Evolutionary conservation across 2,888 invertebrate species (phyloP).

Genomic region (Caenorhabditis angaria): DNA sequence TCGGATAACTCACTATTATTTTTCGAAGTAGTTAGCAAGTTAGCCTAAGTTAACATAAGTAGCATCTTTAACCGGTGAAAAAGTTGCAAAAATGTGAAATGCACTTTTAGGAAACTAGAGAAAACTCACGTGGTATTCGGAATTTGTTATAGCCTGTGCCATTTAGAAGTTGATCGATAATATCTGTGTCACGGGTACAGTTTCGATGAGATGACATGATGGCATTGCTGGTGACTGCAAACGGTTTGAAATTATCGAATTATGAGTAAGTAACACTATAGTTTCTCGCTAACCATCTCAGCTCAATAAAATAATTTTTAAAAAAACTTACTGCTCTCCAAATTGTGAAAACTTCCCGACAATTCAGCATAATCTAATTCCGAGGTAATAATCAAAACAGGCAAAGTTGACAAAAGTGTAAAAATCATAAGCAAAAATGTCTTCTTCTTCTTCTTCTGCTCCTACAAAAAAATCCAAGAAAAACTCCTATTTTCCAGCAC

Average conservation of each 20-base stretch:
- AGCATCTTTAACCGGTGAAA: background rate
- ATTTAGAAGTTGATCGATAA: slow-evolving; percentile 70
- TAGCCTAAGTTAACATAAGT: background rate
- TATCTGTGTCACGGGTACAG: slow-evolving; percentile 66
- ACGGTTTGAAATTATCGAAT: background rate
- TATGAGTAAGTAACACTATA: background rate
- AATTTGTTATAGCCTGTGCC: slow-evolving; percentile 72
- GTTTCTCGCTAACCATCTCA: background rate
- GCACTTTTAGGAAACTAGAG: background rate
- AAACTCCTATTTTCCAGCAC: background rate
- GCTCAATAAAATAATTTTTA: background rate
- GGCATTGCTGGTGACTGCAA: slow-evolving; percentile 9
- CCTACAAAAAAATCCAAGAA: background rate
- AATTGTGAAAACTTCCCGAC: slow-evolving; percentile 9
- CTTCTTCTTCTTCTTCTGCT: too few species aligned
- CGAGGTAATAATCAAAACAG: slow-evolving; percentile 39
- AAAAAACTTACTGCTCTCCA: slow-evolving; percentile 16
- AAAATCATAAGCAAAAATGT: slow-evolving; percentile 32
- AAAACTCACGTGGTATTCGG: slow-evolving; percentile 64
- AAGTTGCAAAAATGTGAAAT: too few species aligned
- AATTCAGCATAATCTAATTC: slow-evolving; percentile 36
- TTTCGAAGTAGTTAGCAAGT: background rate
- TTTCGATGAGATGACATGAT: slow-evolving; percentile 40
- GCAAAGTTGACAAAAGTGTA: slow-evolving; percentile 36
- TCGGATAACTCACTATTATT: background rate